phyloP scores from a whole-genome alignment of 2,888 invertebrate genomes.

The Tenthredo livida region DNA sequence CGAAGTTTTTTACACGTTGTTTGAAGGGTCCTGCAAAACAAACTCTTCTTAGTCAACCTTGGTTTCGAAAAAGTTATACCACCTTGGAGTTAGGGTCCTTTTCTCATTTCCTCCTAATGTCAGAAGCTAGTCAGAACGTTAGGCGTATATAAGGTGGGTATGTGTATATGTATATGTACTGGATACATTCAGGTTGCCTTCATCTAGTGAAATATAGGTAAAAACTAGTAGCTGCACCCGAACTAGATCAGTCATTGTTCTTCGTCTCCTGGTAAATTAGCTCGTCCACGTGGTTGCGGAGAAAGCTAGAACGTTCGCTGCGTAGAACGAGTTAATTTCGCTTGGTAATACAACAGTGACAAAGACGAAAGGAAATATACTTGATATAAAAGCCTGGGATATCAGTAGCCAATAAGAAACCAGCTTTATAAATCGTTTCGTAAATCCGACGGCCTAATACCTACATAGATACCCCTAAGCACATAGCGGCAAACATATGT shows the following conservation, averaged over 20 bases:
- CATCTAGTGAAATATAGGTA: conserved; percentile 31
- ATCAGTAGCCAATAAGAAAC: conserved; percentile 22
- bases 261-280: conserved; percentile 21
- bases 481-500: conserved; percentile 27
- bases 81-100: background rate
- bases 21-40: no score
- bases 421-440: conserved; percentile 28
- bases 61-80: background rate
- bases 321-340: conserved; percentile 33
- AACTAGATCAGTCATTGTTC: conserved; percentile 38
- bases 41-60: no score
- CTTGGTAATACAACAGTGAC: conserved; percentile 22
- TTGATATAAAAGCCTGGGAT: conserved; percentile 34
- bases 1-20: background rate
- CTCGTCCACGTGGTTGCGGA: conserved; percentile 23
- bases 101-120: background rate
- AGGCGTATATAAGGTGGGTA: background rate
- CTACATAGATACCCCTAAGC: background rate
- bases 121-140: background rate
- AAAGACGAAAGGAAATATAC: conserved; percentile 35
- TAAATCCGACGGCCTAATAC: conserved; percentile 7
- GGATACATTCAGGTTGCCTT: background rate
- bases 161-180: no score
- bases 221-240: background rate
- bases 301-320: background rate